These are phyloP conservation scores for Zosterops borbonicus DNA, from an alignment of 2,113 vertebrate species.

Conservation along the genomic window DNA sequence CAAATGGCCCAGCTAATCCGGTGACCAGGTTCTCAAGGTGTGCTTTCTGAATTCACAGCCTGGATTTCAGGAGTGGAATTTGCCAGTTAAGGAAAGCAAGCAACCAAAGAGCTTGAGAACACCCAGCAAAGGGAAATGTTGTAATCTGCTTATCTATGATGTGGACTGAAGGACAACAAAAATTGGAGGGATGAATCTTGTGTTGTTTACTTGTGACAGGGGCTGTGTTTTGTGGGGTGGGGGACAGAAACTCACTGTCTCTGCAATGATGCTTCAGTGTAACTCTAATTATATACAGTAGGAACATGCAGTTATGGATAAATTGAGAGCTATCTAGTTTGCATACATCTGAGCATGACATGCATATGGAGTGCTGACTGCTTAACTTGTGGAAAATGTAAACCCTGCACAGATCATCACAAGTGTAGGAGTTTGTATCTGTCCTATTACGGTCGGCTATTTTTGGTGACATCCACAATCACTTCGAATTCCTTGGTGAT, in stretches of 20 bases:
- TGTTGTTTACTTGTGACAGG: neutral
- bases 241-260: neutral
- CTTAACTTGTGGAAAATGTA: constrained; percentile 51
- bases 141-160: neutral
- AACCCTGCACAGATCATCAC: constrained; percentile 12
- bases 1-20: constrained; percentile 74
- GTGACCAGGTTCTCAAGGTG: constrained; percentile 58
- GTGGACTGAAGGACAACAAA: neutral
- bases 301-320: constrained; percentile 16
- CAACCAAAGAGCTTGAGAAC: constrained; percentile 12
- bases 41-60: constrained; percentile 41
- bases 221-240: neutral
- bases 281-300: constrained; percentile 21
- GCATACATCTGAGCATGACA: constrained; percentile 2
- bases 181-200: neutral
- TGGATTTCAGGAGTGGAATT: constrained; percentile 23
- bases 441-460: neutral
- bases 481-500: neutral
- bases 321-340: constrained; percentile 14
- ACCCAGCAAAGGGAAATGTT: neutral
- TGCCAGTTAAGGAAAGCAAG: neutral
- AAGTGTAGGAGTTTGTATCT: constrained; percentile 52
- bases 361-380: constrained; percentile 51
- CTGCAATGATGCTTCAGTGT: neutral
- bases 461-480: constrained; percentile 41